These are phyloP conservation scores for Muscicapa striata DNA, from an alignment of 2,797 vertebrate species.

Conservation along the genomic window DNA sequence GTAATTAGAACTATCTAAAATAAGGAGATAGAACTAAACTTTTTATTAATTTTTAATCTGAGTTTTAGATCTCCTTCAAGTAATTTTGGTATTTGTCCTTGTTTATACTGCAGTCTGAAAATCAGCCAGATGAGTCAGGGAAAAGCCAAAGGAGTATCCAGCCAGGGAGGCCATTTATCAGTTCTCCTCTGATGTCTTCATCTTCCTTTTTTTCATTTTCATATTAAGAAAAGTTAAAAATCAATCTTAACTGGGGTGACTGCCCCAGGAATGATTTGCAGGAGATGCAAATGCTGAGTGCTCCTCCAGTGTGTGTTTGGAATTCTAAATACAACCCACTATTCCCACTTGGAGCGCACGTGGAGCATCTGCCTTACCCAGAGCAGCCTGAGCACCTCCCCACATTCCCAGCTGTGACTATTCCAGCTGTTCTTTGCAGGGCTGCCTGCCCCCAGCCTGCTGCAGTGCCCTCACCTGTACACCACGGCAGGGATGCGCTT, in stretches of 20 bases:
- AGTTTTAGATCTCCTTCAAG: not conserved
- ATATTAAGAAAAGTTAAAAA: not conserved
- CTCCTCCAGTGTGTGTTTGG: not conserved
- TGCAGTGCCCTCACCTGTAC: slow-evolving; percentile 85
- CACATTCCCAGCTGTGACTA: not conserved
- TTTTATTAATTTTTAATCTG: not conserved
- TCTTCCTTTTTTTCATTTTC: not conserved
- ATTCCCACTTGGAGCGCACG: rapidly evolving
- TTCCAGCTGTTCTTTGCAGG: not conserved
- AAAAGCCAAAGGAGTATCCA: not conserved
- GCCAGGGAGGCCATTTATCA: not conserved
- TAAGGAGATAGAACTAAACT: not conserved
- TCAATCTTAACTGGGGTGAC: not conserved
- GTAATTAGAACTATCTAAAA: not conserved
- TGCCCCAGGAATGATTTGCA: not conserved
- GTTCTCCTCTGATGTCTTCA: not conserved
- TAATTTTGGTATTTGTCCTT: not conserved
- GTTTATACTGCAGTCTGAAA: not conserved
- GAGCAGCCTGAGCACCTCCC: not conserved
- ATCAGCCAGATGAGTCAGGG: not conserved
- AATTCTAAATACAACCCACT: not conserved
- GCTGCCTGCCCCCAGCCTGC: rapidly evolving
- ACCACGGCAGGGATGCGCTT: slow-evolving; percentile 95
- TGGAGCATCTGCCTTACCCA: rapidly evolving
- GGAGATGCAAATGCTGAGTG: not conserved